phyloP scores from a whole-genome alignment of 2,888 invertebrate genomes.

The Lampropteryx suffumata region DNA sequence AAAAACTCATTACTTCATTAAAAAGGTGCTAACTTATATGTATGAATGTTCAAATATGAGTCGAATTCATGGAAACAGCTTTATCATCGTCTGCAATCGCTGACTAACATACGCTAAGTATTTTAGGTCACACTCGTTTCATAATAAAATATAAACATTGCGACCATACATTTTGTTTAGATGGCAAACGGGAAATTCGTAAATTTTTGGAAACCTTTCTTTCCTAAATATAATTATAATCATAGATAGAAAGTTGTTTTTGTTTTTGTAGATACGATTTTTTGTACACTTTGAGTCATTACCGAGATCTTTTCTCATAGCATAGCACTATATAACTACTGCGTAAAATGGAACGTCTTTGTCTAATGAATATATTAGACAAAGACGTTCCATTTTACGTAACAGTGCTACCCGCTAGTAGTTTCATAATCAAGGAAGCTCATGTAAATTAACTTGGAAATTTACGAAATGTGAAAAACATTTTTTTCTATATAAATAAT shows the following conservation, averaged over 20 bases:
- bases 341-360: constrained; percentile 17
- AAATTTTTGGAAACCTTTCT: not conserved
- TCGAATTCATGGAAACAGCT: constrained; percentile 55
- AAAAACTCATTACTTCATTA: constrained; percentile 6
- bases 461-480: no score
- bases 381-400: no score
- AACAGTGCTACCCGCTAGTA: no score
- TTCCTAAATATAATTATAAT: no score
- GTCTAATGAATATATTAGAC: no score
- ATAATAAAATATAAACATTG: constrained; percentile 21
- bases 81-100: constrained; percentile 67
- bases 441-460: no score
- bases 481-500: no score
- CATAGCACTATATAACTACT: not conserved
- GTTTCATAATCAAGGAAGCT: no score
- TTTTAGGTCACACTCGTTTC: constrained; percentile 42
- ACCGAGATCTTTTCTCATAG: no score
- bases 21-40: constrained; percentile 14
- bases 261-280: not conserved
- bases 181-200: constrained; percentile 15
- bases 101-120: constrained; percentile 44
- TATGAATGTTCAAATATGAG: constrained; percentile 38
- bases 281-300: constrained; percentile 3
- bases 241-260: no score
- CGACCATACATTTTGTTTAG: constrained; percentile 6